Evolutionary conservation across 2,113 vertebrate genomes (phyloP), one percentile per base, ranked within the genome.

Genomic region (Lophochroa leadbeateri): DNA sequence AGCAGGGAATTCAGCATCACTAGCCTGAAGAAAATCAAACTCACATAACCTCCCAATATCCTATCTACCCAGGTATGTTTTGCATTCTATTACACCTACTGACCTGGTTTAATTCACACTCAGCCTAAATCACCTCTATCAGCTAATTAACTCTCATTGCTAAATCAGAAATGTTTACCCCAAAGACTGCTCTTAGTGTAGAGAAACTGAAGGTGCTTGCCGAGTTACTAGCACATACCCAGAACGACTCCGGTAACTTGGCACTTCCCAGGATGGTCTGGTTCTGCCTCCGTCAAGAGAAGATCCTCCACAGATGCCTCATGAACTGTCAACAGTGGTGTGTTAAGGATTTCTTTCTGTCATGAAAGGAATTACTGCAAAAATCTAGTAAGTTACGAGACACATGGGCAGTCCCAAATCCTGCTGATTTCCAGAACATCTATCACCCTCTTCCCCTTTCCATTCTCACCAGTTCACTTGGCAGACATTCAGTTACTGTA

Each of bases 281-380:
- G 94, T 58, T 99, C 98, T 25, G 98, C 96, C 35, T 98, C 97
- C 44, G 96, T 33, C 43, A 99, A 96, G 20, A 99, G 88, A 79
- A 99, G 98, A 92, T 99, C 98, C 94, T 99, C 99, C 72, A 99
- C 99, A 31, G 99, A 98, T 1, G 98, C 98, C 86, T 99, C 99
- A 72, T 88, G 82, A 89, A 99, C 98, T 5, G 98, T 98, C 96
- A 99, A 97, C 82, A 98, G 97, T 5, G 98, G 98, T 8, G 97
- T 99, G 61, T 95, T 98, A 78, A 98, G 97, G 92, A 99, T 98
- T 97, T 99, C 99, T 5, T 97, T 97, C 99, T 99, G 97, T 79
- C 72, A 63, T 37, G 61, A 97, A 95, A 97, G n/a, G 46, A 82
- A 85, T 82, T 72, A 87, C 44, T 97, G 86, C 86, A 94, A 96